Evolutionary conservation across 2,888 invertebrate species (phyloP).

Genomic region (Oeneis ivallda): DNA sequence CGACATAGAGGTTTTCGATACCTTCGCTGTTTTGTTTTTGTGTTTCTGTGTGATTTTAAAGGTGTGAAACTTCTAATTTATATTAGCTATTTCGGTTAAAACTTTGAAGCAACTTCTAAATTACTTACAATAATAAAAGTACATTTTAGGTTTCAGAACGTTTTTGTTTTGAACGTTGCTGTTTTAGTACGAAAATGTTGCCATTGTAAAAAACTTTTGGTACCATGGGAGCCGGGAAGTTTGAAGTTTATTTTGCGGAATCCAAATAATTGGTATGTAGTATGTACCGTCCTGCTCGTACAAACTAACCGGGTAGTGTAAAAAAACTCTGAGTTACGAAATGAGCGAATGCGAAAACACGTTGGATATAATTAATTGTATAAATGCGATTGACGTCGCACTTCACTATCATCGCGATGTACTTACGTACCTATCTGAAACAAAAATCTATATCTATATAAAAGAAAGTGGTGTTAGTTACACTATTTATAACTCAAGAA

Average conservation of each 20-base stretch:
- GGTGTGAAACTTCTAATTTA: no score
- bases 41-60: no score
- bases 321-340: neutral
- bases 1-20: no score
- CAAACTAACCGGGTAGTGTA: neutral
- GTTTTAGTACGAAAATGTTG: slow-evolving; percentile 28
- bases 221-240: slow-evolving; percentile 9
- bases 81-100: no score
- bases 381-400: no score
- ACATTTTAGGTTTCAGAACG: slow-evolving; percentile 32
- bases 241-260: slow-evolving; percentile 19
- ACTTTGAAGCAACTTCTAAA: slow-evolving; percentile 28
- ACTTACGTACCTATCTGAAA: no score
- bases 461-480: no score
- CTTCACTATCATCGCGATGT: no score
- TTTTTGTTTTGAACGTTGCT: slow-evolving; percentile 27
- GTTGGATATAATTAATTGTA: no score
- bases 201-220: slow-evolving; percentile 29
- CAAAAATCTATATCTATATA: no score
- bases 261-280: neutral
- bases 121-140: slow-evolving; percentile 36
- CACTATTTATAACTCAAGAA: no score
- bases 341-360: neutral
- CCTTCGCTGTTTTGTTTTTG: no score
- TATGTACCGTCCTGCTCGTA: neutral